Evolutionary conservation across 2,888 invertebrate species (phyloP), one percentile per base, ranked within the genome.

Genomic region (Heliconius ethilla): DNA sequence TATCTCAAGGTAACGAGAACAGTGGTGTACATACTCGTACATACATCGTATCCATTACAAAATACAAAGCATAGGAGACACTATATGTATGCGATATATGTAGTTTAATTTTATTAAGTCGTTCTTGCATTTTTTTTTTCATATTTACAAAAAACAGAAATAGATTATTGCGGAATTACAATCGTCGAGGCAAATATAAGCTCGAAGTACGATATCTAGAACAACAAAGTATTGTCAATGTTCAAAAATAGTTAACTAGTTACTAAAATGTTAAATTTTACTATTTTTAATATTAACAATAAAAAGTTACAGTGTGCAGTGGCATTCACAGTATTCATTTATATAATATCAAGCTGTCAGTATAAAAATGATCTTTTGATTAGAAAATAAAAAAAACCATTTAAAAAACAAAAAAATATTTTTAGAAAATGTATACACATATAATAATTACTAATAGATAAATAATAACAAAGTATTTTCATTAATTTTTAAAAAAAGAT

Each of bases 1-100:
- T 69, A 69, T 18, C 25, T 69, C 69, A 69, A 69, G 69, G 69
- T 40, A 69, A 69, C 25, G 25, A 69, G 40, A 45, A 25, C 40
- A 69, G 69, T 69, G 40, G 25, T n/a, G 7, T 25, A 45, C 25
- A 40, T 40, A 37, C 37, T 11, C n/a, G 22, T 18, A 3, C 4
- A 59, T 59, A 22, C 22, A 22, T 51, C 51, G 29, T 67, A 37
- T 40, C 67, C 15, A 40, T 67, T 67, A 67, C 67, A 67, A 40
- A 67, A 15, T 2, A 51, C 51, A 51, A 51, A 22, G 22, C 37
- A 6, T 67, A 67, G 25, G 13, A n/a, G 25, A 37, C 40, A 67
- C 13, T 40, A 18, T 40, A 69, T 1, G 25, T 25, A 33, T 67
- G 37, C 15, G 27, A 9, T 63, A 63, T 27, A 7, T n/a, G n/a